Evolutionary conservation across 2,888 invertebrate genomes (phyloP), one percentile per base, ranked within the genome.

Genomic region (Calameuta filiformis): DNA sequence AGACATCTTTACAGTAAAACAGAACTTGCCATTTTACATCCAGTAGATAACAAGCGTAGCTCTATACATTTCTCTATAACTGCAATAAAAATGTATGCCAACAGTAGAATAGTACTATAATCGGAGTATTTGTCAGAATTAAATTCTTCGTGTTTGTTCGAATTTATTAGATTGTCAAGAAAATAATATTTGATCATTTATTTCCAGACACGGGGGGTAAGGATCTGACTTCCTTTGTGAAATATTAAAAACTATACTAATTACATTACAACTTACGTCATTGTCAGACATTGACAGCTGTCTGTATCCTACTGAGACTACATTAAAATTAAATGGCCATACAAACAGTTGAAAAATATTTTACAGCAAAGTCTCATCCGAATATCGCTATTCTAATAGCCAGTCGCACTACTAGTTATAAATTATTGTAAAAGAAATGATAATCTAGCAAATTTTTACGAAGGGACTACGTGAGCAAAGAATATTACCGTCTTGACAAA

Each of bases 1-100:
- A 56, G 56, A 56, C 56, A 56, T 56, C 56, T 56, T 56, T 56
- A 56, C 23, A 56, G 56, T 56, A 56, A 56, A 56, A 56, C 56
- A 56, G 56, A 56, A 23, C 56, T 56, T 56, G 56, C 56, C 56
- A 56, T 56, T 56, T 56, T 56, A 56, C 56, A 56, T 56, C 23
- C 23, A 56, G 56, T 56, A 30, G 30, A 35, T 74, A 74, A 74
- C 35, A 74, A 74, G 74, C 74, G 34, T 74, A 74, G 35, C 34
- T 35, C 35, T 71, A 71, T 71, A 71, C 34, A 71, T 71, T 71
- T 11, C 71, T 71, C 71, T 34, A 71, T 71, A 71, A 71, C 6
- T 71, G 71, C 71, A 71, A 71, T 71, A 71, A 34, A 71, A 71
- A 30, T 71, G 31, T 71, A 34, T 71, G 34, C 56, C 56, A 56